Evolutionary conservation across 2,888 invertebrate species (phyloP).

Genomic region (Chymomyza fuscimana): DNA sequence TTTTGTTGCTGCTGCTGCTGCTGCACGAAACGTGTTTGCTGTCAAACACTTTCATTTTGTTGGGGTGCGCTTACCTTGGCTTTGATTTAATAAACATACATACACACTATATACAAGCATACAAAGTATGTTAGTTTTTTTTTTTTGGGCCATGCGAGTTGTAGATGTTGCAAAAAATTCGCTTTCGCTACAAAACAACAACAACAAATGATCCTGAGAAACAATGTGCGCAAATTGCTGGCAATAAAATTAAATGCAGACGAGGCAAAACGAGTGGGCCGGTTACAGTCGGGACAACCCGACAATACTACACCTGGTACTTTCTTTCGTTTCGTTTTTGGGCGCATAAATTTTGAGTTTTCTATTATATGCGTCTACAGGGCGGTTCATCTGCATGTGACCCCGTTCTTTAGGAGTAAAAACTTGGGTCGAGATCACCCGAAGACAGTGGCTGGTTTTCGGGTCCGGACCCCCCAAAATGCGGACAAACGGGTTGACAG

Average conservation of each 20-base stretch:
- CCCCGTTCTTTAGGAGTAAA: too few species aligned
- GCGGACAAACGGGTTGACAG: too few species aligned
- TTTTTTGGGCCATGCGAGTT: slow-evolving; percentile 40
- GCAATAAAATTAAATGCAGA: slow-evolving; percentile 5
- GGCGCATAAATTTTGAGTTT: too few species aligned
- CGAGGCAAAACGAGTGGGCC: background rate
- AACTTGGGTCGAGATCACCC: too few species aligned
- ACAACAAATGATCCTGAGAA: slow-evolving; percentile 16
- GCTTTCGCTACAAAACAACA: slow-evolving; percentile 54
- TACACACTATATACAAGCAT: background rate
- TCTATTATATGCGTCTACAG: too few species aligned
- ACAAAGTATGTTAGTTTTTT: background rate
- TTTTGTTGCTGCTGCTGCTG: background rate
- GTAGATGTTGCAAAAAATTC: slow-evolving; percentile 45
- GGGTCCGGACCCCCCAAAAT: too few species aligned
- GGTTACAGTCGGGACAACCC: too few species aligned
- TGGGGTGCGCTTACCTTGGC: slow-evolving; percentile 41
- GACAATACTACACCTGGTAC: too few species aligned
- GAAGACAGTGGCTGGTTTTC: too few species aligned
- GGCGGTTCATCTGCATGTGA: too few species aligned
- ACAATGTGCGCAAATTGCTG: slow-evolving; percentile 21
- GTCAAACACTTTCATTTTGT: slow-evolving; percentile 62
- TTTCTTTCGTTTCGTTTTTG: too few species aligned
- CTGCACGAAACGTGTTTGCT: slow-evolving; percentile 51
- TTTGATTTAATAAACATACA: slow-evolving; percentile 40